Conservation (phyloP, 1,140 invertebrate genomes). For the Drosophila grimshawi region DNA sequence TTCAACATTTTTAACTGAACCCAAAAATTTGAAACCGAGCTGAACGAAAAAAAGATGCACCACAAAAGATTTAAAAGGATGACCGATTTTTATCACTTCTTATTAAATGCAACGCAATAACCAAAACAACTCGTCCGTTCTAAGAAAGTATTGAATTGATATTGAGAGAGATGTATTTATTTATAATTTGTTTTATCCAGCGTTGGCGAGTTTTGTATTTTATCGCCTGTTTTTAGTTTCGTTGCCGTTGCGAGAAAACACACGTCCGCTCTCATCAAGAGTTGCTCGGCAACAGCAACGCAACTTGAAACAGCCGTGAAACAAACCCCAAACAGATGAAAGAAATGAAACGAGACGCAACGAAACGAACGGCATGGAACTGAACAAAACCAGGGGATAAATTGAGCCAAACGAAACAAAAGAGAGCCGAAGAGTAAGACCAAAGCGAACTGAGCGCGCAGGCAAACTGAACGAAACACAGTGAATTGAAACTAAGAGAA, state of each 20-base stretch:
- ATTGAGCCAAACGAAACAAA: constrained; percentile 3
- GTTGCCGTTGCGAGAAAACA: constrained; percentile 26
- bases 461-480: background rate
- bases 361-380: constrained; percentile 1
- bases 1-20: constrained; percentile 14
- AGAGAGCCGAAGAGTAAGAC: constrained; percentile 1
- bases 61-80: constrained; percentile 12
- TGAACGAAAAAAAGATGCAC: constrained; percentile 9
- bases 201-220: constrained; percentile 35
- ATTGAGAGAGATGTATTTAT: constrained; percentile 11
- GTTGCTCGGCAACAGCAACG: constrained; percentile 54
- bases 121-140: background rate
- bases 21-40: constrained; percentile 18
- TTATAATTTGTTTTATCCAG: constrained; percentile 15
- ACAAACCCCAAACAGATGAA: constrained; percentile 2
- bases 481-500: constrained; percentile 26
- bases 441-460: background rate
- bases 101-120: constrained; percentile 5
- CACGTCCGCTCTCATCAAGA: constrained; percentile 49
- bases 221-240: constrained; percentile 18
- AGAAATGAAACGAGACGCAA: constrained; percentile 11
- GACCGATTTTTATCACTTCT: background rate
- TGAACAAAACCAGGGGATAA: constrained; percentile 14
- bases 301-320: constrained; percentile 1
- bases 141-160: constrained; percentile 20